These are phyloP conservation scores for Bursaphelenchus okinawaensis DNA, from an alignment of 2,888 invertebrate genomes.

Conservation along the genomic window DNA sequence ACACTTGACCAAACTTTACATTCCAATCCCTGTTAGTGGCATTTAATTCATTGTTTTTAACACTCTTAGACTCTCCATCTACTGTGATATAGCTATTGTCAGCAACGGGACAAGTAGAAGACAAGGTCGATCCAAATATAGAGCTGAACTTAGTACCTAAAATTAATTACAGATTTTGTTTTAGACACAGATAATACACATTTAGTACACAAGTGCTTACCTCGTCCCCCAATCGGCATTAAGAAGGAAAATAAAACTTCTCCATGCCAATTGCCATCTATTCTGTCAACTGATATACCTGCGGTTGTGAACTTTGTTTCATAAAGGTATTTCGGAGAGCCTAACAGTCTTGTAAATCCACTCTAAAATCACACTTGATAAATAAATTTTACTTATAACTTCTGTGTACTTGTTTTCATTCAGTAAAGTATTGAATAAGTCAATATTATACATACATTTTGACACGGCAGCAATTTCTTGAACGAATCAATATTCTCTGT, in stretches of 20 bases:
- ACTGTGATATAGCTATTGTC: not conserved
- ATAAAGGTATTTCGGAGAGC: conserved; percentile 20
- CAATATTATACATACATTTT: conserved; percentile 61
- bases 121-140: not conserved
- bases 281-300: not conserved
- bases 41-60: not conserved
- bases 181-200: too few relatives aligned
- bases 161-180: too few relatives aligned
- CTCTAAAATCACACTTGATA: conserved; percentile 11
- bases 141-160: not conserved
- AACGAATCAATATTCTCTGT: conserved; percentile 98
- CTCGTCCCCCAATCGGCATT: too few relatives aligned
- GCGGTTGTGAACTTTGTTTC: conserved; percentile 33
- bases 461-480: conserved; percentile 92
- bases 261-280: not conserved
- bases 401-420: too few relatives aligned
- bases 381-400: not conserved
- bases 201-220: too few relatives aligned
- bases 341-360: conserved; percentile 9
- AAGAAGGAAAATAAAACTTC: not conserved
- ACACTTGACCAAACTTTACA: not conserved
- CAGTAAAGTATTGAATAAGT: not conserved
- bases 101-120: not conserved
- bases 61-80: not conserved
- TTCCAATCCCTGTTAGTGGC: not conserved